Evolutionary conservation across 2,888 invertebrate species (phyloP).

Genomic region (Apotomis turbidana): DNA sequence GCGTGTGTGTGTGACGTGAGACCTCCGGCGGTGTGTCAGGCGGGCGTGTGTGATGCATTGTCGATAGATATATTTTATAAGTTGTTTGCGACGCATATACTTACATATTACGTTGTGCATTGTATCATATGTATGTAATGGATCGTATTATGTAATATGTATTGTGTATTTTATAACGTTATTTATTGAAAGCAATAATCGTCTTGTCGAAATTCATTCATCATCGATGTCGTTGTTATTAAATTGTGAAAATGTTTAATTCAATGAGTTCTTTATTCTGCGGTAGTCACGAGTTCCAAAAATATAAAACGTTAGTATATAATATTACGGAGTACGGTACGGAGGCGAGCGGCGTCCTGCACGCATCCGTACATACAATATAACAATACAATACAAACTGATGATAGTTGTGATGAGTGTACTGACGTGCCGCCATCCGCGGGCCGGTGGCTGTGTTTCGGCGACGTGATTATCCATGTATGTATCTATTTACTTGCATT

Average conservation of each 20-base stretch:
- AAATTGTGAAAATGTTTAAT: background rate
- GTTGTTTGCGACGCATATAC: slow-evolving; percentile 61
- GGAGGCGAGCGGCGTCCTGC: too few species aligned
- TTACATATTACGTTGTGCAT: slow-evolving; percentile 51
- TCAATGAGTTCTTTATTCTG: background rate
- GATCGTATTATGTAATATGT: slow-evolving; percentile 45
- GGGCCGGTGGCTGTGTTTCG: slow-evolving; percentile 31
- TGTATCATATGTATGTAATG: slow-evolving; percentile 48
- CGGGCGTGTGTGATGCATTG: slow-evolving; percentile 71
- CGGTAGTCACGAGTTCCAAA: background rate
- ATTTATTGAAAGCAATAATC: slow-evolving; percentile 46
- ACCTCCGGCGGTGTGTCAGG: slow-evolving; percentile 60
- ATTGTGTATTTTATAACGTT: slow-evolving; percentile 44
- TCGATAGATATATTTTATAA: slow-evolving; percentile 64
- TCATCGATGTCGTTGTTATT: slow-evolving; percentile 13
- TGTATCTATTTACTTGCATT: slow-evolving; percentile 36
- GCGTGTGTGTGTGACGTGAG: slow-evolving; percentile 68
- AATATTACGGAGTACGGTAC: too few species aligned
- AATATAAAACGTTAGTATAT: too few species aligned
- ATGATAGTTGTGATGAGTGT: too few species aligned
- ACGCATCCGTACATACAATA: too few species aligned
- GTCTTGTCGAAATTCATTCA: slow-evolving; percentile 45
- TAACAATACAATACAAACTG: too few species aligned
- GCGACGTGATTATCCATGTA: slow-evolving; percentile 34
- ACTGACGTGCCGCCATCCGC: too few species aligned